phyloP scores from a whole-genome alignment of 2,797 vertebrate genomes.

The Anabas testudineus region DNA sequence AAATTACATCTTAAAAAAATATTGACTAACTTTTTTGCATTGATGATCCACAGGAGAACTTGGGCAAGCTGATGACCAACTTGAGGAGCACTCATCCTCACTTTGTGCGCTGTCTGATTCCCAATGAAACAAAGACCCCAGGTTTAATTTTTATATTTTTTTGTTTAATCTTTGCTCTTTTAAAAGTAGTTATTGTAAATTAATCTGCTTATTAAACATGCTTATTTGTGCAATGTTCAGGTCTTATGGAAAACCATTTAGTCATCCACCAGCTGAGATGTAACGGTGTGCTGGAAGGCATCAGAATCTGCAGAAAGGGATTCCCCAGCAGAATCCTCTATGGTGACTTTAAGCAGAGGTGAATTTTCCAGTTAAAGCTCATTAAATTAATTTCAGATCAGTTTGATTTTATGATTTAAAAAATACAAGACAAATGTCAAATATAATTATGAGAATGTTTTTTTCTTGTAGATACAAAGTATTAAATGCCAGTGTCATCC shows the following conservation, averaged over 20 bases:
- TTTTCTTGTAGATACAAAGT: constrained; percentile 84
- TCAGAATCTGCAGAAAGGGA: constrained; percentile 90
- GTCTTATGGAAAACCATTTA: constrained; percentile 80
- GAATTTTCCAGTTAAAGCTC: not conserved
- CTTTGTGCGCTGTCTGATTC: constrained; percentile 92
- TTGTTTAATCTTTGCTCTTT: not conserved
- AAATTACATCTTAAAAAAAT: constrained; percentile 29
- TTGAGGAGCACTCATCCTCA: constrained; percentile 87
- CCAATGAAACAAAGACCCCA: constrained; percentile 92
- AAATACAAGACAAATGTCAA: not conserved
- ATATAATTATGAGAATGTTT: not conserved
- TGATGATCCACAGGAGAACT: constrained; percentile 88
- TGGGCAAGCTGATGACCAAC: constrained; percentile 75
- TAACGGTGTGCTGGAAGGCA: constrained; percentile 89
- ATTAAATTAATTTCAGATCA: not conserved
- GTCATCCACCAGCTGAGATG: constrained; percentile 91
- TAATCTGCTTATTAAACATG: not conserved
- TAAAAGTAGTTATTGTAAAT: not conserved
- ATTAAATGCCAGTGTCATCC: constrained; percentile 89
- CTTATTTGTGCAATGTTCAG: constrained; percentile 40
- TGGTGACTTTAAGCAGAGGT: constrained; percentile 90
- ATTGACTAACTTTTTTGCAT: not conserved
- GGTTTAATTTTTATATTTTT: constrained; percentile 67
- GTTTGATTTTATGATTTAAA: not conserved
- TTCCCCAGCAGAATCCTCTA: constrained; percentile 90